Percentiles rank a stretch among this genome's conserved stretches.
These are phyloP conservation scores for Gracilinanus agilis DNA, from an alignment of 2,113 vertebrate genomes.

Conservation along the genomic window DNA sequence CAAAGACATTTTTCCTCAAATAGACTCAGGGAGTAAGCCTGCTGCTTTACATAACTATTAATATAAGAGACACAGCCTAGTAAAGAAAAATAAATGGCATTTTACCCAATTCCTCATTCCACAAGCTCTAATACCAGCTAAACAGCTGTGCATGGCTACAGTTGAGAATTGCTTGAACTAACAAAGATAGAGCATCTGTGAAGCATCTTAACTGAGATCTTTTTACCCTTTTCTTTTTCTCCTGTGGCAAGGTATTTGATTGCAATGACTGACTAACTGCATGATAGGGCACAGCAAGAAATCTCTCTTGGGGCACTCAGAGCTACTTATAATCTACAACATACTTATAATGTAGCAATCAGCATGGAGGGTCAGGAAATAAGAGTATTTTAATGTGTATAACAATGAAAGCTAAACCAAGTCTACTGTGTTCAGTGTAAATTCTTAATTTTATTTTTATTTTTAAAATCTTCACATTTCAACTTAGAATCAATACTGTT, in stretches of 20 bases:
- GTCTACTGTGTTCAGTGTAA: too few species aligned
- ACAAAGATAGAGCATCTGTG: background rate
- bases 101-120: background rate
- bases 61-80: background rate
- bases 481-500: too few species aligned
- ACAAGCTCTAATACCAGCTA: slow-evolving; percentile 5
- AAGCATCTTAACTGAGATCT: background rate
- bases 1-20: background rate
- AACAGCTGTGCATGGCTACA: slow-evolving; percentile 40
- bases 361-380: background rate
- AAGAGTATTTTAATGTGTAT: background rate
- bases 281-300: background rate
- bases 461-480: too few species aligned
- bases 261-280: background rate
- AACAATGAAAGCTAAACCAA: background rate
- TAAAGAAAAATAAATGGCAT: background rate
- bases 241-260: background rate
- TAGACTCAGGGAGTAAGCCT: background rate
- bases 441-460: background rate
- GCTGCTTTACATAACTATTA: background rate
- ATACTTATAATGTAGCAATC: accelerated
- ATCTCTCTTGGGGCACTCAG: accelerated
- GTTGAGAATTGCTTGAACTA: slow-evolving; percentile 6
- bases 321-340: accelerated
- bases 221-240: background rate